Evolutionary conservation across 2,888 invertebrate genomes (phyloP), one percentile per base, ranked within the genome.

Genomic region (Chalcis sispes): DNA sequence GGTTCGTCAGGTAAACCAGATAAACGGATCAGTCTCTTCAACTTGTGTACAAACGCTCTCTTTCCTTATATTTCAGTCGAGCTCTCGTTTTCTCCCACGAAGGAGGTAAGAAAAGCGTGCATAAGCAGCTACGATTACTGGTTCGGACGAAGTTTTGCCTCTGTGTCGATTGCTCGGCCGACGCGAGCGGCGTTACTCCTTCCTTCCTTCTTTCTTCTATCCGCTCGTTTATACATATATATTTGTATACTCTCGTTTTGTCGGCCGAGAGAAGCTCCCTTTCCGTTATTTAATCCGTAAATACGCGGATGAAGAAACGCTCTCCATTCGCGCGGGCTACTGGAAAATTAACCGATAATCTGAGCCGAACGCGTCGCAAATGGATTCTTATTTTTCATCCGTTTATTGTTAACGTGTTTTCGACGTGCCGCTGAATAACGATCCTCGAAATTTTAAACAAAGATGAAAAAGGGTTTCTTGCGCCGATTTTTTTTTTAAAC

Each of bases 1-100:
- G 46, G 40, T n/a, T 42, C 13, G 10, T 5, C 72, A 36, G 69
- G 69, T 66, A 79, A 77, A 80, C 61, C 69, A 78, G 74, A 79
- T 79, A 82, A 81, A 79, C 75, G 78, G 80, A 79, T 82, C 76
- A 76, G 73, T 23, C 77, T 77, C 75, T 79, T 77, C 72, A 61
- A 62, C 78, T 58, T 61, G 62, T 58, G 66, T 25, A 46, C 10
- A 1, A 10, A 4, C n/a, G 4, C n/a, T 50, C 20, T 18, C 1
- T 71, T 40, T 54, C 50, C 7, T 20, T 29, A 3, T 61, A n/a
- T 23, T 7, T 59, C 46, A 7, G 25, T 2, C 71, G 8, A 42
- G 18, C 23, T 13, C 18, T 20, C 27, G 15, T 42, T 46, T 15
- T 18, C 13, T n/a, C 20, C 13, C 42, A 25, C 36, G 29, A n/a